Conservation (phyloP, 2,113 vertebrate genomes). For the Platycercus adscitus region DNA sequence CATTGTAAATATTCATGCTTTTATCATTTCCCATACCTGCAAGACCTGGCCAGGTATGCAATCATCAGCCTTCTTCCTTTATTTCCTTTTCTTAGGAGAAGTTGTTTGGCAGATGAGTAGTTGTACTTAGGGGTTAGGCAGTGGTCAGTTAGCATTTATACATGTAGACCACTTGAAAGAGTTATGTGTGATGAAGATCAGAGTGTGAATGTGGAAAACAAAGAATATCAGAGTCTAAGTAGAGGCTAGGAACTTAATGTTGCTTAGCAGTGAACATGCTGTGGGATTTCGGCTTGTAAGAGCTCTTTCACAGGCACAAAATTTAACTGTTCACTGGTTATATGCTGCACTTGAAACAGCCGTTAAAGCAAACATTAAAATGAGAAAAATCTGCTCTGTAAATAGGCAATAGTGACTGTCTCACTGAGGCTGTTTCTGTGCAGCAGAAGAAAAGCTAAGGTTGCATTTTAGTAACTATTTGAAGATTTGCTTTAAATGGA, state of each 20-base stretch:
- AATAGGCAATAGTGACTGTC: background rate
- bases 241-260: background rate
- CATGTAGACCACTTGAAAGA: background rate
- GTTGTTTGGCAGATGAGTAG: background rate
- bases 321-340: background rate
- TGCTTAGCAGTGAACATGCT: background rate
- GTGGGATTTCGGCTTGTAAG: background rate
- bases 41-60: background rate
- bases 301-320: background rate
- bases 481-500: slow-evolving; percentile 56
- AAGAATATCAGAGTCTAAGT: background rate
- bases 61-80: background rate
- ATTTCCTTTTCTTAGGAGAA: background rate
- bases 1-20: background rate
- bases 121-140: background rate
- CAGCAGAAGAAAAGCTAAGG: slow-evolving; percentile 42
- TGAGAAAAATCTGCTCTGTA: background rate
- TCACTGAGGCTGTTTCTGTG: slow-evolving; percentile 45
- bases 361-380: background rate
- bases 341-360: background rate
- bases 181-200: background rate
- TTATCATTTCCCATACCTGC: background rate
- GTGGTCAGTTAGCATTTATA: background rate
- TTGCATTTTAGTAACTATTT: slow-evolving; percentile 46
- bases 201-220: background rate